Conservation (phyloP, 2,113 vertebrate species). For the Thomomys bottae region DNA sequence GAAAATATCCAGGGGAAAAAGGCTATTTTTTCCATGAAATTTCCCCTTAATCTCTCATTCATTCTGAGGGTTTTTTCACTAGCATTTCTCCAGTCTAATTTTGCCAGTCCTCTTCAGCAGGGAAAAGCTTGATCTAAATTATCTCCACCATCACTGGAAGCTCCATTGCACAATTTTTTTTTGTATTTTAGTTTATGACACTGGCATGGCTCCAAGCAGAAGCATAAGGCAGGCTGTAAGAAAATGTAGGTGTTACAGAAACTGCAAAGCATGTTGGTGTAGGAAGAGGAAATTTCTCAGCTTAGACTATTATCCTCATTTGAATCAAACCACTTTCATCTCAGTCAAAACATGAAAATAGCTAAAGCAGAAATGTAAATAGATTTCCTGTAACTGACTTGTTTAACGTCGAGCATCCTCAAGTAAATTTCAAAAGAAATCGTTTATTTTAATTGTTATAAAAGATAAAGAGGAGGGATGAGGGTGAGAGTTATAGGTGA, state of each 20-base stretch:
- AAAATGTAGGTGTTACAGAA: constrained; percentile 44
- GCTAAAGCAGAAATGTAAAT: not conserved
- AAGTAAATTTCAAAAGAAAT: not conserved
- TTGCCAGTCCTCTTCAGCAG: not conserved
- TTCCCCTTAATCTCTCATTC: not conserved
- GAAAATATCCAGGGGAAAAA: not conserved
- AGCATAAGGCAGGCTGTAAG: constrained; percentile 44
- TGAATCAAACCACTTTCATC: constrained; percentile 4
- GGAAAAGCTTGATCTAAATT: not conserved
- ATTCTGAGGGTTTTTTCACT: not conserved
- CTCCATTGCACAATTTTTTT: not conserved
- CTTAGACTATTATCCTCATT: constrained; percentile 30
- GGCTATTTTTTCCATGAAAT: too few relatives aligned
- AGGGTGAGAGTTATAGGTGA: too few relatives aligned
- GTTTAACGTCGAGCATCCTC: too few relatives aligned
- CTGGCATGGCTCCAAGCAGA: constrained; percentile 21
- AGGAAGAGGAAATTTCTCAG: constrained; percentile 21
- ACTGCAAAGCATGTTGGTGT: constrained; percentile 24
- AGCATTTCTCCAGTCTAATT: not conserved
- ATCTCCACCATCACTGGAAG: not conserved
- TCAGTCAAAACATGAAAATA: constrained; percentile 16
- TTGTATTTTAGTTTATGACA: constrained; percentile 10
- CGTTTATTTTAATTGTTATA: not conserved
- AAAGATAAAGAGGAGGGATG: too few relatives aligned
- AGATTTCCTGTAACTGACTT: not conserved